These are phyloP conservation scores for Cichlasoma orientale DNA, from an alignment of 2,797 vertebrate genomes.

Conservation along the genomic window DNA sequence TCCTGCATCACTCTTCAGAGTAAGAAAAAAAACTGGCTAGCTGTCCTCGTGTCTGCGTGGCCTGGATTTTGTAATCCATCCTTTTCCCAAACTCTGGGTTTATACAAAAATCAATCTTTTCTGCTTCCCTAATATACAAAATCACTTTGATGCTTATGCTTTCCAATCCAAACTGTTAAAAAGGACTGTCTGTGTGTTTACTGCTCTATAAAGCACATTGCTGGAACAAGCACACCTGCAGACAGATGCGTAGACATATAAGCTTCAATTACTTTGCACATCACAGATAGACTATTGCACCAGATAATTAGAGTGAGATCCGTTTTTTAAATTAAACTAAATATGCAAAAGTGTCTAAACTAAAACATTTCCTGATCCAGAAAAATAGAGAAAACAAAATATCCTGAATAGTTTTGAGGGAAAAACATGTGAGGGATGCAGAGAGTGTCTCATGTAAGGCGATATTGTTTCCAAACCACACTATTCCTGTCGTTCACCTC, in stretches of 20 bases:
- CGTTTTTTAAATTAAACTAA: background rate
- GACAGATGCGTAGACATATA: background rate
- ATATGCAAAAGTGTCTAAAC: background rate
- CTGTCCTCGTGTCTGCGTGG: background rate
- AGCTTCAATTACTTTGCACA: background rate
- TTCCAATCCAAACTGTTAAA: constrained; percentile 1
- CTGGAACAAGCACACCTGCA: background rate
- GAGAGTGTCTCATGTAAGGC: constrained; percentile 40
- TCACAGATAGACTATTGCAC: background rate
- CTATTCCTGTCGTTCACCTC: constrained; percentile 61
- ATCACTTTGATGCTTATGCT: background rate
- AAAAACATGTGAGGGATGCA: constrained; percentile 41
- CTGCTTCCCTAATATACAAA: background rate
- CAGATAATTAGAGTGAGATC: background rate
- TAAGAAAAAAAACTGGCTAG: background rate
- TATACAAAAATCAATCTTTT: background rate
- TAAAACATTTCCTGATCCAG: background rate
- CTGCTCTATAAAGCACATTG: background rate
- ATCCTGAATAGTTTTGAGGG: background rate
- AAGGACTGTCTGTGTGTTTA: background rate
- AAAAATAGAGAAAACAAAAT: background rate
- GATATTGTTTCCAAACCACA: constrained; percentile 62
- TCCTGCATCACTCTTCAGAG: background rate
- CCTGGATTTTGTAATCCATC: background rate
- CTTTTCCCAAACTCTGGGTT: background rate